phyloP scores from a whole-genome alignment of 2,113 vertebrate genomes.

The Calyptommatus sinebrachiatus region DNA sequence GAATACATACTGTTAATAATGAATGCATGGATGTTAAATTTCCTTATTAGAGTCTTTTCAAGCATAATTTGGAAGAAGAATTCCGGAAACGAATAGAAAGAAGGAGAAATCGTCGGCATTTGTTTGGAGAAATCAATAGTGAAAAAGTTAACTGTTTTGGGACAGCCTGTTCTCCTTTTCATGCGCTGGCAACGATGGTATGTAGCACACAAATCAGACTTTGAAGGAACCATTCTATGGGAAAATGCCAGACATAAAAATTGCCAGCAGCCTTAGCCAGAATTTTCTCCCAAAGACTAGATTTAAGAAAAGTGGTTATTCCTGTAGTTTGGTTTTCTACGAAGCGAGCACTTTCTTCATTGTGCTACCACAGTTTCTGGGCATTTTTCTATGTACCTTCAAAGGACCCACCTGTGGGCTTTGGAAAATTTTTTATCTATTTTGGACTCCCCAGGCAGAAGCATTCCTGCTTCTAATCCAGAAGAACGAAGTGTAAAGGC shows the following conservation, averaged over 20 bases:
- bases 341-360: too few relatives aligned
- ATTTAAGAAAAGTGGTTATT: too few relatives aligned
- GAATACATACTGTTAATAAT: background rate
- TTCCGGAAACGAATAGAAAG: constrained; percentile 31
- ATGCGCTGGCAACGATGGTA: constrained; percentile 43
- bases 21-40: background rate
- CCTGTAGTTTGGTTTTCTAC: too few relatives aligned
- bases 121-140: constrained; percentile 36
- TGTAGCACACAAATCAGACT: constrained; percentile 28
- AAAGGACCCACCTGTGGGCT: too few relatives aligned
- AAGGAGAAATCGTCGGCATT: constrained; percentile 29
- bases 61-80: constrained; percentile 36
- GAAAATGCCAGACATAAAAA: background rate
- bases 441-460: too few relatives aligned
- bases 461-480: too few relatives aligned
- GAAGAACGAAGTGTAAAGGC: too few relatives aligned
- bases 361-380: too few relatives aligned
- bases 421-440: too few relatives aligned
- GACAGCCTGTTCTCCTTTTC: constrained; percentile 52
- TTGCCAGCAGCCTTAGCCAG: background rate
- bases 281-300: background rate
- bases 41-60: constrained; percentile 35
- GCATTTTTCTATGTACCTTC: too few relatives aligned
- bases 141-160: constrained; percentile 44
- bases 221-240: background rate